phyloP scores from a whole-genome alignment of 2,888 invertebrate species.

The Cataglyphis altisquamis region DNA sequence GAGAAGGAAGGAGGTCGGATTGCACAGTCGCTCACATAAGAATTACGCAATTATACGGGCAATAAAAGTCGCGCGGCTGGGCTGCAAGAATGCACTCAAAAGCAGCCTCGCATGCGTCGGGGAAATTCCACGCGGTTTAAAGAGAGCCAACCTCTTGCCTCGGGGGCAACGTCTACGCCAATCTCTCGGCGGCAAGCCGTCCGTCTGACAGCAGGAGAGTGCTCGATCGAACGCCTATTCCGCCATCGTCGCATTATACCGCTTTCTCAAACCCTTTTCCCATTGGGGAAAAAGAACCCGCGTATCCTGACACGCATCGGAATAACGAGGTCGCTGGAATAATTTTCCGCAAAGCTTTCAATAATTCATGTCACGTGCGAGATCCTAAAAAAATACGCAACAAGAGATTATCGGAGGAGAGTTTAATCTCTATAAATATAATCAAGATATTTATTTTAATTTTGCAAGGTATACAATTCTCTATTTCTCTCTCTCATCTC shows the following conservation, averaged over 20 bases:
- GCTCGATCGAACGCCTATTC: slow-evolving; percentile 67
- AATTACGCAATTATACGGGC: slow-evolving; percentile 43
- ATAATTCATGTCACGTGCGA: slow-evolving; percentile 71
- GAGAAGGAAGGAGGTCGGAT: slow-evolving; percentile 5
- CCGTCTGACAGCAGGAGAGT: slow-evolving; percentile 5
- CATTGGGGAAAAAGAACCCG: slow-evolving; percentile 39
- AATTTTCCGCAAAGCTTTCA: slow-evolving; percentile 69
- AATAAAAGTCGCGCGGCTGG: slow-evolving; percentile 43
- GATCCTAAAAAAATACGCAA: slow-evolving; percentile 37
- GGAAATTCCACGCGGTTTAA: slow-evolving; percentile 41
- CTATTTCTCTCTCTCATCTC: neutral
- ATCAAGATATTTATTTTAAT: slow-evolving; percentile 3
- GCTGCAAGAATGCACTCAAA: slow-evolving; percentile 35
- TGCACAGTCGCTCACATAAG: neutral
- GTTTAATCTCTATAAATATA: slow-evolving; percentile 8
- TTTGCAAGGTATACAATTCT: neutral
- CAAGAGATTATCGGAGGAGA: slow-evolving; percentile 28
- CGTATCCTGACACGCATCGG: slow-evolving; percentile 18
- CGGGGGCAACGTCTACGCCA: slow-evolving; percentile 33
- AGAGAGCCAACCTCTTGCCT: slow-evolving; percentile 13
- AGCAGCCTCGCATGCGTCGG: slow-evolving; percentile 33
- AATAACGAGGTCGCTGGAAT: slow-evolving; percentile 58
- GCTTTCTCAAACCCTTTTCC: slow-evolving; percentile 59
- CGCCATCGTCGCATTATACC: slow-evolving; percentile 59
- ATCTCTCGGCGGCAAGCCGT: slow-evolving; percentile 37